Evolutionary conservation across 2,113 vertebrate genomes (phyloP).

Genomic region (Suncus etruscus): DNA sequence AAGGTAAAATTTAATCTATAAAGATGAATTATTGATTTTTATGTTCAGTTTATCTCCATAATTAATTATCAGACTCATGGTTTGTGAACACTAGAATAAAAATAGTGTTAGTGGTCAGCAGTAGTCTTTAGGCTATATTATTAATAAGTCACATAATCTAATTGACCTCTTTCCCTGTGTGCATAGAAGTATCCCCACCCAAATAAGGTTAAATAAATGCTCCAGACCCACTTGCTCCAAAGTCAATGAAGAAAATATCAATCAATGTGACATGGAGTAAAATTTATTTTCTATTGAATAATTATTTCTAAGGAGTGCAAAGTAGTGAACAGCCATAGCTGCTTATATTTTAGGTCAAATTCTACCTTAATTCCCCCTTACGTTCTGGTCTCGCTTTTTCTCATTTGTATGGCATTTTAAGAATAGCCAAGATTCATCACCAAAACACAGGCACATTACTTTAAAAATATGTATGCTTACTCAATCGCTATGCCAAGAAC

Average conservation of each 20-base stretch:
- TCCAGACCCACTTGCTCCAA: slow-evolving; percentile 4
- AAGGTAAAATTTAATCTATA: slow-evolving; percentile 2
- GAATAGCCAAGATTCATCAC: too few relatives aligned
- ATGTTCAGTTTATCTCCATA: background rate
- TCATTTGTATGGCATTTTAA: too few relatives aligned
- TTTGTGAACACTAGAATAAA: slow-evolving; percentile 39
- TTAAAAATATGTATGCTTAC: too few relatives aligned
- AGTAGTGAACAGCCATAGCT: background rate
- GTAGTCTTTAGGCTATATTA: background rate
- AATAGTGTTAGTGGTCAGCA: background rate
- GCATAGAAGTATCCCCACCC: background rate
- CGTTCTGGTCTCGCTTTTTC: too few relatives aligned
- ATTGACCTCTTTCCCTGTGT: slow-evolving; percentile 23
- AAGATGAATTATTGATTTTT: background rate
- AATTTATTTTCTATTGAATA: slow-evolving; percentile 15
- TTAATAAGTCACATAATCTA: background rate
- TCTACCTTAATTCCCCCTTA: too few relatives aligned
- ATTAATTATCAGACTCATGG: background rate
- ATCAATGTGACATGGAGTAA: slow-evolving; percentile 15
- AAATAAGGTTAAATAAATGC: background rate
- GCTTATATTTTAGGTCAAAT: too few relatives aligned
- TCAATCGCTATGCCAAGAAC: too few relatives aligned
- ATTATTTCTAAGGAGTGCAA: slow-evolving; percentile 24
- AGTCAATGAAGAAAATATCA: background rate
- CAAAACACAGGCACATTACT: too few relatives aligned